Evolutionary conservation across 2,113 vertebrate genomes (phyloP).

Genomic region (Zapus hudsonius): DNA sequence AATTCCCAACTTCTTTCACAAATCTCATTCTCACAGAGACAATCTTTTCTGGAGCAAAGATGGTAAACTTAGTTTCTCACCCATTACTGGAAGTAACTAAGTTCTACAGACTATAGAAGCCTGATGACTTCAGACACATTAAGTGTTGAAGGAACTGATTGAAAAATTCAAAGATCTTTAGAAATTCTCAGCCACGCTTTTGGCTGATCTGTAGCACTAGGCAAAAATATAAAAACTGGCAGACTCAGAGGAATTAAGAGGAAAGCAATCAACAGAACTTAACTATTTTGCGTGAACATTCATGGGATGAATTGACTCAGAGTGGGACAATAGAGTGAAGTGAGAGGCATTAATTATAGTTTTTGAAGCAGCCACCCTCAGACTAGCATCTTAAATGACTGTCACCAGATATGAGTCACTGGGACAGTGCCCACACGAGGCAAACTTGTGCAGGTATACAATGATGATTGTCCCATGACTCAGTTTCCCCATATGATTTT

Average conservation of each 20-base stretch:
- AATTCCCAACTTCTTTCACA: neutral
- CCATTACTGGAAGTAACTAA: neutral
- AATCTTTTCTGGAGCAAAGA: neutral
- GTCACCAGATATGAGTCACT: slow-evolving; percentile 48
- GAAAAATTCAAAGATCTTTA: neutral
- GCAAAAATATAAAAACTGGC: neutral
- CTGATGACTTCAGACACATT: neutral
- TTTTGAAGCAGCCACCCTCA: slow-evolving; percentile 31
- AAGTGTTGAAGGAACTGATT: neutral
- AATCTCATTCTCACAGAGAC: neutral
- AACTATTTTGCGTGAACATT: neutral
- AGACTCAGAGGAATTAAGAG: neutral
- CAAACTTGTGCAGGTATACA: neutral
- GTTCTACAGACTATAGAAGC: neutral
- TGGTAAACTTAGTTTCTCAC: neutral
- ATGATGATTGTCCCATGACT: slow-evolving; percentile 3
- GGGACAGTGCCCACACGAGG: neutral
- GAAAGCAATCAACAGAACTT: neutral
- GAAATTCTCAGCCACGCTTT: neutral
- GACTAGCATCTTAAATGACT: neutral
- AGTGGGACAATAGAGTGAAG: slow-evolving; percentile 33
- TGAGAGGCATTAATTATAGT: slow-evolving; percentile 44
- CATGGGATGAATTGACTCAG: slow-evolving; percentile 33
- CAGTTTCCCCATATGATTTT: neutral
- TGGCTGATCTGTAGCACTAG: neutral